These are phyloP conservation scores for Notocelia uddmanniana DNA, from an alignment of 2,888 invertebrate species.

Conservation along the genomic window DNA sequence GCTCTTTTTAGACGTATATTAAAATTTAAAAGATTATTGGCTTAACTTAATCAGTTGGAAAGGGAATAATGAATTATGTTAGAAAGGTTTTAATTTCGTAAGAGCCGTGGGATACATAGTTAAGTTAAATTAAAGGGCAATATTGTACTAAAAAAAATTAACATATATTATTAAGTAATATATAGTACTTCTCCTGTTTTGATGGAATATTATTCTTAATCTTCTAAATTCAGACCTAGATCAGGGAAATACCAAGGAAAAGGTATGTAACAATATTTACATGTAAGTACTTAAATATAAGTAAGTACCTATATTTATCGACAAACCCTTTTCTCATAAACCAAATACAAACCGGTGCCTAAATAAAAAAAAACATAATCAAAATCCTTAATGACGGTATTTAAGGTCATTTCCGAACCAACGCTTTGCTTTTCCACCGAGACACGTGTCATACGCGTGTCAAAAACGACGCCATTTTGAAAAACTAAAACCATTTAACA, in stretches of 20 bases:
- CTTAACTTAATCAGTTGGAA: constrained; percentile 26
- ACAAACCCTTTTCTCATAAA: constrained; percentile 76
- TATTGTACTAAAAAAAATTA: background rate
- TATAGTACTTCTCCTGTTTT: background rate
- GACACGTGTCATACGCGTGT: constrained; percentile 79
- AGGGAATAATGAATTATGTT: background rate
- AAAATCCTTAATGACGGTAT: constrained; percentile 78
- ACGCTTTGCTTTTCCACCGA: constrained; percentile 77
- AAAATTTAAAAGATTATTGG: constrained; percentile 38
- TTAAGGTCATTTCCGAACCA: constrained; percentile 79
- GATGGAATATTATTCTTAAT: background rate
- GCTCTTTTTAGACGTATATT: constrained; percentile 37
- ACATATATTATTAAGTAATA: no score
- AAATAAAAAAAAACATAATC: constrained; percentile 67
- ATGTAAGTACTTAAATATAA: background rate
- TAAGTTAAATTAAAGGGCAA: background rate
- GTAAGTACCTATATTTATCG: background rate
- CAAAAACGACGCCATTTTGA: constrained; percentile 68
- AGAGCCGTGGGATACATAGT: background rate
- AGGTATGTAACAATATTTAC: background rate
- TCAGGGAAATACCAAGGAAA: background rate
- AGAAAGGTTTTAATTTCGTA: background rate
- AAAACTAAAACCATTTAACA: constrained; percentile 56
- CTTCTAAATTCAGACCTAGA: background rate
- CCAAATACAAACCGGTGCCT: constrained; percentile 49